Conservation (phyloP, 1,140 invertebrate species). For the fruit fly (Drosophila melanogaster) region Release_6_plus_ISO1_MT NT_037436.4:2411501-2412000, state of each 20-base stretch:
- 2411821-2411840: neutral
- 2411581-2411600: neutral
- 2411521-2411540: slow-evolving; percentile 75
- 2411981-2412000: slow-evolving; percentile 14
- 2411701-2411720: too few relatives aligned
- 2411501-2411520: slow-evolving; percentile 52
- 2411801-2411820: neutral
- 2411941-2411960: slow-evolving; percentile 43
- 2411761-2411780: too few relatives aligned
- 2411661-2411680: neutral
- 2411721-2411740: too few relatives aligned
- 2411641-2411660: neutral
- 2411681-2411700: too few relatives aligned
- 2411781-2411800: too few relatives aligned
- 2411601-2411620: slow-evolving; percentile 2
- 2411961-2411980: slow-evolving; percentile 35
- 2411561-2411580: slow-evolving; percentile 34
- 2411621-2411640: slow-evolving; percentile 5
- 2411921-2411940: slow-evolving; percentile 68
- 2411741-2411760: too few relatives aligned
- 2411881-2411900: slow-evolving; percentile 16
- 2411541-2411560: slow-evolving; percentile 9
- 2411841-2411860: neutral
- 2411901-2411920: slow-evolving; percentile 71
- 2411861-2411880: slow-evolving; percentile 4